Evolutionary conservation across 2,113 vertebrate species (phyloP), one percentile per base, ranked within the genome.

Genomic region (Gorsachius goisagi): DNA sequence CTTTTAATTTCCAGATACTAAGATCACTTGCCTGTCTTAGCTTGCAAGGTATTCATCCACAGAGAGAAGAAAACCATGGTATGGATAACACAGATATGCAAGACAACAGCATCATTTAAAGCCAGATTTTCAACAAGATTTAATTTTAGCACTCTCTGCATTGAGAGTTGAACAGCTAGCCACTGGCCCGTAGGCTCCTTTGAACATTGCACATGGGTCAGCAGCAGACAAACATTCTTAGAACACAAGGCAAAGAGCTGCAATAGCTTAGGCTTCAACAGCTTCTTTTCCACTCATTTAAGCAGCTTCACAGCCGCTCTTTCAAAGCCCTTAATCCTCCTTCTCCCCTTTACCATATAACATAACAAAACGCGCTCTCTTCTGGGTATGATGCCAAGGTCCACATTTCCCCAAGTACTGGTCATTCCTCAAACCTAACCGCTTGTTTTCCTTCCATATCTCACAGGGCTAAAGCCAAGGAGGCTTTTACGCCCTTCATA

Each of bases 401-500:
- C 47, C 72, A 35, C 37, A 50, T 88, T 91, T 93, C 45, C 44
- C 71, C 32, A 59, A 20, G 16, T 15, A 68, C 0, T 39, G 35
- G 68, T 44, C 94, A 68, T 96, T 79, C 45, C 69, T 93, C 80
- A 92, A 64, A 72, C 30, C 47, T 63, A 88, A 88, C 56, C 10
- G 2, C 66, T 77, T 69, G 58, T 71, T 95, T 88, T 94, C 71
- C 52, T 93, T 95, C 78, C 79, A 66, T 78, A 85, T 80, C 91
- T 95, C 82, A 90, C 15, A 50, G 49, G 55, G 44, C 69, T 95
- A 95, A 89, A 90, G 59, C 64, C 73, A 89, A 44, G 53, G n/a
- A 95, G 52, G 82, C 14, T 96, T 96, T 96, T 87, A 95, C 67
- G 58, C 69, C 85, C 85, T 85, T 71, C 69, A 67, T 93, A 95